Percentiles rank a stretch among this genome's conserved stretches.
These are phyloP conservation scores for Lepus townsendii DNA, from an alignment of 2,797 vertebrate species.

Conservation along the genomic window DNA sequence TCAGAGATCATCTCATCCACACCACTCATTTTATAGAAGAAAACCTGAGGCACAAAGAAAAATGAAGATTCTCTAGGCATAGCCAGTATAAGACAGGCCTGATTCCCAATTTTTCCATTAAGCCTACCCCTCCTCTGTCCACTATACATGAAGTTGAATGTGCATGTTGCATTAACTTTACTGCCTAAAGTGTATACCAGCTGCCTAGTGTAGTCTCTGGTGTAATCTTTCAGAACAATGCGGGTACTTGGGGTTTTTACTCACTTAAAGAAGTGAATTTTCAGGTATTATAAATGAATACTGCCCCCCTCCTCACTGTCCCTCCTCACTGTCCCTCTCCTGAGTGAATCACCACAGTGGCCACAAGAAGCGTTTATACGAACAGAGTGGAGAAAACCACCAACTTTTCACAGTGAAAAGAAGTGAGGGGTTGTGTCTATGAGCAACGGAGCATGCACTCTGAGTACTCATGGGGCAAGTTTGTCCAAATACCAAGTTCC, in stretches of 20 bases:
- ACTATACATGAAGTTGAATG: neutral
- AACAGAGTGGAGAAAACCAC: neutral
- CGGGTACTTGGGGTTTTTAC: neutral
- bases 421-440: neutral
- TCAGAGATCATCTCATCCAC: neutral
- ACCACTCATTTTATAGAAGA: neutral
- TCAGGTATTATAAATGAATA: neutral
- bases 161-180: slow-evolving; percentile 42
- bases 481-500: neutral
- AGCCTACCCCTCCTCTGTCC: neutral
- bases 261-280: slow-evolving; percentile 16
- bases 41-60: neutral
- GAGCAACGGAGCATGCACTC: neutral
- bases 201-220: neutral
- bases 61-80: neutral
- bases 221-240: neutral
- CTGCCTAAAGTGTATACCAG: neutral
- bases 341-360: neutral
- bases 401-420: slow-evolving; percentile 2
- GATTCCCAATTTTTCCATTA: slow-evolving; percentile 14
- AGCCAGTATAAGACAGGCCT: neutral
- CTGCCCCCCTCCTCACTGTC: rapidly evolving
- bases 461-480: neutral
- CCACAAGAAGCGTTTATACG: neutral
- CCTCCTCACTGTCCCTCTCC: neutral